Base-by-base conservation (phyloP, 2,888 invertebrate species). In the Archips crataeganus region DNA sequence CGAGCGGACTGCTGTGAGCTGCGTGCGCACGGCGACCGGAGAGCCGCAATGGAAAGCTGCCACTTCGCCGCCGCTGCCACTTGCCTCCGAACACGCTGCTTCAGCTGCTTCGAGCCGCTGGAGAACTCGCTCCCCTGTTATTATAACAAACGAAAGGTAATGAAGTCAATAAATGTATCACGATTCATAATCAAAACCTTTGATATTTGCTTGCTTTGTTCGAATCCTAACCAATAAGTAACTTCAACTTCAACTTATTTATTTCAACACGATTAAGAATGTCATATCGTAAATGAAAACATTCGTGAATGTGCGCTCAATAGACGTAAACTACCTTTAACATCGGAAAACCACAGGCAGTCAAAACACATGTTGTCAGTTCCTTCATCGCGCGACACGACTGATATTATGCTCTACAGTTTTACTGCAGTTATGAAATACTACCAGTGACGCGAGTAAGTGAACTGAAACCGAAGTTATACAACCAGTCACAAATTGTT, bases 1-100 rank as follows among this genome's bases (percentile, higher is more conserved):
- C 5, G 97, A 97, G 80, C 98, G 97, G 39, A 99, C 97, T 76
- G 98, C 97, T 82, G 98, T 97, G 70, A 98, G 95, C 89, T 98
- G 98, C 79, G 97, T 96, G 79, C 98, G 95, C 70, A 98, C 97
- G 65, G 97, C 95, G 74, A 95, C 93, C 66, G 96, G 95, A 78
- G 96, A 95, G 79, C 96, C 96, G 81, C 97, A 97, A 78, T 97
- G 96, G 85, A 97, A 97, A 59, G 97, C 97, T 23, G 96, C 95
- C 81, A 96, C 95, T 77, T 96, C 96, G 77, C 96, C 95, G 42
- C 90, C 91, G 75, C 91, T 91, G 68, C 97, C 97, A 70, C 96
- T 96, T 80, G 97, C 97, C 79, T 97, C 96, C 36, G 90, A 86
- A 69, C 90, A 88, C 23, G 89, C 90, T 8, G 91, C 90, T 76